Conservation (phyloP, 2,888 invertebrate species). For the Sericinus montela region DNA sequence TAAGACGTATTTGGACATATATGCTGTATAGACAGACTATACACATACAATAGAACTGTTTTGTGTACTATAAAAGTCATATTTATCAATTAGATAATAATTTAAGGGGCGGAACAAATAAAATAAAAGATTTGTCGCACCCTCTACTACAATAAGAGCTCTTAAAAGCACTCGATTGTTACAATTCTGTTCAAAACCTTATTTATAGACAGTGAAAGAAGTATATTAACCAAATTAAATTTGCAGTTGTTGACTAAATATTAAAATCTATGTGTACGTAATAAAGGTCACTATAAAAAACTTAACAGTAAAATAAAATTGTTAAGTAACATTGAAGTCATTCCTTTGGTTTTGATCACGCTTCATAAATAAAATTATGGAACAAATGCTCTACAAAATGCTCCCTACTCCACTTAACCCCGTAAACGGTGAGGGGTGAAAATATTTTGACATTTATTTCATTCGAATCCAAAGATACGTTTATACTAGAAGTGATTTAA, state of each 20-base stretch:
- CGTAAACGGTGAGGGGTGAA: slow-evolving; percentile 53
- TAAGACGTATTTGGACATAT: too few species aligned
- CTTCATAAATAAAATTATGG: slow-evolving; percentile 72
- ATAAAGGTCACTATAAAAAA: slow-evolving; percentile 15
- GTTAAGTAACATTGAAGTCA: slow-evolving; percentile 27
- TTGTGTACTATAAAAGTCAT: slow-evolving; percentile 21
- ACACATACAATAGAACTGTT: neutral
- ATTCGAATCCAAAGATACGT: slow-evolving; percentile 13
- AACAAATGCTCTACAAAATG: slow-evolving; percentile 52
- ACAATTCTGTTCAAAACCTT: slow-evolving; percentile 50
- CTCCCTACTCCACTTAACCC: slow-evolving; percentile 62
- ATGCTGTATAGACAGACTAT: too few species aligned
- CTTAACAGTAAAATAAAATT: slow-evolving; percentile 4
- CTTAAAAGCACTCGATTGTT: slow-evolving; percentile 57
- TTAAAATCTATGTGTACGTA: slow-evolving; percentile 9
- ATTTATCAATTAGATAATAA: slow-evolving; percentile 52
- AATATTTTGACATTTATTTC: slow-evolving; percentile 68
- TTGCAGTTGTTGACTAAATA: neutral
- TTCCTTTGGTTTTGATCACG: slow-evolving; percentile 53
- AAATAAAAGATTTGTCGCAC: slow-evolving; percentile 58
- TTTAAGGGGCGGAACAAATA: slow-evolving; percentile 58
- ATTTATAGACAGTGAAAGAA: slow-evolving; percentile 47
- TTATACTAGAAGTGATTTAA: slow-evolving; percentile 26
- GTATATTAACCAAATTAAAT: slow-evolving; percentile 15
- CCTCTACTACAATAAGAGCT: slow-evolving; percentile 45